Evolutionary conservation across 2,888 invertebrate species (phyloP), one percentile per base, ranked within the genome.

Genomic region (Hypomecis punctinalis): DNA sequence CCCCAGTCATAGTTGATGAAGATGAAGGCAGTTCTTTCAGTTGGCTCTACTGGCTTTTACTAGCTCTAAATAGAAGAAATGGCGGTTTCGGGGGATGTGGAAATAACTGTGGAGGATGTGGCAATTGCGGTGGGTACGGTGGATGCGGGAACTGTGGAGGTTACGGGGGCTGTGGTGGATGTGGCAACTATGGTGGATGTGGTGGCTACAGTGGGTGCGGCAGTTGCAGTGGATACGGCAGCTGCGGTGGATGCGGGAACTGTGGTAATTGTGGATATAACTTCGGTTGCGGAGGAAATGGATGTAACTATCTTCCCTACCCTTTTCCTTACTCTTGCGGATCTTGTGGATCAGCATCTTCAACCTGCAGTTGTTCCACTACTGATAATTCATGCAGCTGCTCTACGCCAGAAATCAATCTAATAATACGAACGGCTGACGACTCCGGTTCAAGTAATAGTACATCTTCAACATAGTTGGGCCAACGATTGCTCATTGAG

Each of bases 41-140:
- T 53, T 71, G 84, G 36, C 70, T 89, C 10, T 88, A 82, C 55
- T 81, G 80, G 56, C 74, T 90, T 2, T 73, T 90, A 45, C 78
- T 86, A 45, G 82, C 87, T 0, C 61, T 85, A 72, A 83, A 69
- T 33, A 77, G 76, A 52, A 72, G 70, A 40, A 52, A 52, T 0
- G 67, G 71, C 2, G 58, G 63, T 11, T 59, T 56, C 8, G 64
- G 68, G 6, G 43, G 69, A 6, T 66, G 13, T 46, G 63, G 70
- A 0, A 67, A 69, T 5, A 63, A 55, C 9, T 67, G 71, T 0
- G 63, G 72, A 5, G 63, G 68, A 6, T 65, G 55, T 6, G 64
- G 67, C 5, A 11, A 11, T 37, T 58, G 67, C 5, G 57, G 65
- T 6, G 62, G 68, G 4, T 23, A 23, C 23, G 63, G 69, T 5